Base-by-base conservation (phyloP, 2,113 vertebrate genomes). In the Gymnocephalus cernua region DNA sequence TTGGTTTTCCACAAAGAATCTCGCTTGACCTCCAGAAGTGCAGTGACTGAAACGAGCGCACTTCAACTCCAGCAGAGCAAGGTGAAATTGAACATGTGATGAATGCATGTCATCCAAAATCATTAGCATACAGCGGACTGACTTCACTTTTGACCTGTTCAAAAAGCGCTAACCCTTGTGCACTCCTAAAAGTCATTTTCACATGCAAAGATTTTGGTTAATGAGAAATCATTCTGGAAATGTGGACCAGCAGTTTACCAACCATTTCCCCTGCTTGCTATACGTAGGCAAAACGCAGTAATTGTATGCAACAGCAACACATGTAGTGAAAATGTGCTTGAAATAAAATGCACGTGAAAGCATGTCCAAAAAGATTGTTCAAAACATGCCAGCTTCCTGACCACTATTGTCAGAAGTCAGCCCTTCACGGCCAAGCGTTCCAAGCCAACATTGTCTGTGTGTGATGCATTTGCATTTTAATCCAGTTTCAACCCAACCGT, bases 1-100 rank as follows among this genome's bases (percentile, higher is more conserved):
- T 29, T 47, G 67, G 74, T 56, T 78, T 58, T 66, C 59, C 45
- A 58, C 67, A 29, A 38, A 68, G 35, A 77, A 74, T 80, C 86
- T 90, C n/a, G 12, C 38, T 69, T 84, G 88, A 90, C 86, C 79
- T 89, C 62, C 53, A 68, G 35, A 74, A 57, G n/a, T 59, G 57
- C 61, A 69, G 51, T 21, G 35, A 65, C 77, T 57, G 41, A 80
- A 67, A 41, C 44, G 21, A 13, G 66, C 67, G 23, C 13, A 32
- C 53, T 75, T 18, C 4, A 76, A 64, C 21, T 69, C 44, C 54
- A 71, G 57, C n/a, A 44, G 29, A 25, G 57, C 1, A 44, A 77
- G 38, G 58, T 56, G 44, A 71, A 67, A 84, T 62, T 64, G 59
- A 59, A 13, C 6, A 11, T 13, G 45, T 44, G 23, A 62, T 44